Evolutionary conservation across 2,797 vertebrate genomes (phyloP).

Genomic region (Enteromius anoplus): DNA sequence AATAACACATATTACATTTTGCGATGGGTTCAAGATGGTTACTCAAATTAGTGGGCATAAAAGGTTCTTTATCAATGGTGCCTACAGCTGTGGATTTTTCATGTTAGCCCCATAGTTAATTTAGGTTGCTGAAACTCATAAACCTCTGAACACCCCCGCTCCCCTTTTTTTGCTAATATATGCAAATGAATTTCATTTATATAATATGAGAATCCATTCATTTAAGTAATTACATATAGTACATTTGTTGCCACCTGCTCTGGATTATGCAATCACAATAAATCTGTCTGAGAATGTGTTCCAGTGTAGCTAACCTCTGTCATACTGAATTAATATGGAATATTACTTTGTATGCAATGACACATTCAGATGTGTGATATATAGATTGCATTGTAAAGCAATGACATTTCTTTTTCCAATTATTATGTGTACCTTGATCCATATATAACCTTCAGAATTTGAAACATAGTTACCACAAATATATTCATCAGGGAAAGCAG

Average conservation of each 20-base stretch:
- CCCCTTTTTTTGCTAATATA: not conserved
- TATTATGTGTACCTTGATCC: not conserved
- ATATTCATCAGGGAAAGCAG: not conserved
- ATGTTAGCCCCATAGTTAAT: not conserved
- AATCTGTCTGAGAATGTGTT: not conserved
- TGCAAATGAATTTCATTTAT: not conserved
- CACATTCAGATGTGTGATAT: not conserved
- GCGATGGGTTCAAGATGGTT: not conserved
- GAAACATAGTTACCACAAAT: not conserved
- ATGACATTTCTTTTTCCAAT: not conserved
- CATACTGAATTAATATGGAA: slow-evolving; percentile 2
- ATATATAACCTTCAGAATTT: not conserved
- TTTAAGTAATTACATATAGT: slow-evolving; percentile 10
- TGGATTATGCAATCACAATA: not conserved
- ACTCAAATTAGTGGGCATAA: not conserved
- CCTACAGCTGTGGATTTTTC: not conserved
- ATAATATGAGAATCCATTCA: slow-evolving; percentile 13
- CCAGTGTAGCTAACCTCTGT: not conserved
- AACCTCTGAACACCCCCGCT: not conserved
- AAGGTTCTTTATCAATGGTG: not conserved
- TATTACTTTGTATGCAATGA: not conserved
- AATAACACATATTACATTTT: not conserved
- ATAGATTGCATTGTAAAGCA: not conserved
- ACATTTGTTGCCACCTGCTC: slow-evolving; percentile 5
- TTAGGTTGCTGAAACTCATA: not conserved